These are phyloP conservation scores for Megaceryle torquata DNA, from an alignment of 2,113 vertebrate genomes.

Conservation along the genomic window DNA sequence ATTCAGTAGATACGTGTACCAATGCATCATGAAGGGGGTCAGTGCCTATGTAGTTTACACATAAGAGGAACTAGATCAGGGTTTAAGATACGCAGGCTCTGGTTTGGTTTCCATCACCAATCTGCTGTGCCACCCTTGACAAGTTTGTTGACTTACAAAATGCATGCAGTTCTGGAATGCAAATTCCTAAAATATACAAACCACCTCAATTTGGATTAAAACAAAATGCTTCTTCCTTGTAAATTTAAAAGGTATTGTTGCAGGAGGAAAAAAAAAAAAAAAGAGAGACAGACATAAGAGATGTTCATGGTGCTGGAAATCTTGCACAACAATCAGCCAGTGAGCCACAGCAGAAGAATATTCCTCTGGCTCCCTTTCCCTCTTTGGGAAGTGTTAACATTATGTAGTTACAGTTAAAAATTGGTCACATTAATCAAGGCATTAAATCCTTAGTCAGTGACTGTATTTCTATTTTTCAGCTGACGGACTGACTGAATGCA, in stretches of 20 bases:
- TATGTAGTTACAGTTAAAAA: slow-evolving; percentile 48
- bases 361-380: not conserved
- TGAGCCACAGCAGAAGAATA: not conserved
- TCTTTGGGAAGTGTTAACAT: slow-evolving; percentile 23
- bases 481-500: not conserved
- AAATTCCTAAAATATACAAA: not conserved
- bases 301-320: not conserved
- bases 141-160: not conserved
- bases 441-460: slow-evolving; percentile 28
- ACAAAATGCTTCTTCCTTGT: not conserved
- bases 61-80: not conserved
- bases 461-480: slow-evolving; percentile 2
- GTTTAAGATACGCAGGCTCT: not conserved
- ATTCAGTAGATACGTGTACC: not conserved
- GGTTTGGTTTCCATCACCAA: not conserved
- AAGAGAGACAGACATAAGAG: not conserved
- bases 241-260: not conserved
- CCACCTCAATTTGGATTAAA: not conserved
- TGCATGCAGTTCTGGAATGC: not conserved
- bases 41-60: not conserved
- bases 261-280: not conserved
- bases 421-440: slow-evolving; percentile 55
- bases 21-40: not conserved
- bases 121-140: not conserved
- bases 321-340: not conserved